Percentiles rank a stretch among this genome's conserved stretches.
Conservation (phyloP, 2,113 vertebrate genomes). For the Jaculus jaculus region DNA sequence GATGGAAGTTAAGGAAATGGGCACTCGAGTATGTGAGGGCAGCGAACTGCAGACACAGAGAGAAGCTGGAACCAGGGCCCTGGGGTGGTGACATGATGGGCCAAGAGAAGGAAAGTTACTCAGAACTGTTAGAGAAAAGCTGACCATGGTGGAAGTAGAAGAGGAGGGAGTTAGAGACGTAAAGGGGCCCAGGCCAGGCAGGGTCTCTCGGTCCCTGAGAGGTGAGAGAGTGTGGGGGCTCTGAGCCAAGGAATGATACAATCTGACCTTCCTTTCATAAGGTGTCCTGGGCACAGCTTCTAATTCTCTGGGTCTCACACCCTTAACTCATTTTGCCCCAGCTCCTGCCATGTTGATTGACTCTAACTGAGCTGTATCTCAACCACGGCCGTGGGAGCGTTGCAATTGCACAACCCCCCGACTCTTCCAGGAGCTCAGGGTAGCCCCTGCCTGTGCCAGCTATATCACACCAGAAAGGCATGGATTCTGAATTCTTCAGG, state of each 20-base stretch:
- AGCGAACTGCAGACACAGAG: neutral
- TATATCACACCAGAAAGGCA: neutral
- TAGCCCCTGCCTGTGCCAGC: neutral
- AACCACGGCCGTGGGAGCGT: neutral
- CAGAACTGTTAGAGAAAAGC: neutral
- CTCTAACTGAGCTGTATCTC: neutral
- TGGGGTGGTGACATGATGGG: neutral
- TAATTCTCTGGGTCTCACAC: neutral
- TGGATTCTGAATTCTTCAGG: neutral
- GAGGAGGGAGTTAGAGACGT: neutral
- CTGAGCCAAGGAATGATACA: neutral
- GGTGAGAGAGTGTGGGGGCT: accelerated
- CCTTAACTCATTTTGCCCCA: neutral
- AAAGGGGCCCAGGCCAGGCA: too few species aligned
- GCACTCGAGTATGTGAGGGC: neutral
- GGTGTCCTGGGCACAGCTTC: accelerated
- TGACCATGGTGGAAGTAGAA: accelerated
- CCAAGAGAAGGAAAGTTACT: neutral
- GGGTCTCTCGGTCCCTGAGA: neutral
- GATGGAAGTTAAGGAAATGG: neutral
- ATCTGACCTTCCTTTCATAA: neutral
- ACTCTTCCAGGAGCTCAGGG: neutral
- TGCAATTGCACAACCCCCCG: neutral
- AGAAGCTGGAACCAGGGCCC: neutral
- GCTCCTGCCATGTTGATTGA: neutral